Percentiles rank a stretch among this genome's conserved stretches.
These are phyloP conservation scores for Coccyzus lansbergi DNA, from an alignment of 2,797 vertebrate species.

Conservation along the genomic window DNA sequence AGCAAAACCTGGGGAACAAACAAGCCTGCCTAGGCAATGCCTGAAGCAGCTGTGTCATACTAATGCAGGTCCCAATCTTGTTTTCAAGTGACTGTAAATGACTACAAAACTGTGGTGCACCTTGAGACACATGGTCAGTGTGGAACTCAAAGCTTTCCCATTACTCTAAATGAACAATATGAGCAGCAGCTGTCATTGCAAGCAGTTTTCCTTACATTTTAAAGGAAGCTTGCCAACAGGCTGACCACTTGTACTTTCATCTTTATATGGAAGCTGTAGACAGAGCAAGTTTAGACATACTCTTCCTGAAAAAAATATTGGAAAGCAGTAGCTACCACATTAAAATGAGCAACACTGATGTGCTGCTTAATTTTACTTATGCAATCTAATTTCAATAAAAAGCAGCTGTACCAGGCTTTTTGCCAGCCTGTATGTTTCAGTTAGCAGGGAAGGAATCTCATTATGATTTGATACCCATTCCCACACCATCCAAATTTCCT, in stretches of 20 bases:
- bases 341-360: neutral
- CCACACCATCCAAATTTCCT: neutral
- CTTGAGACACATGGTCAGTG: neutral
- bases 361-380: neutral
- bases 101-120: neutral
- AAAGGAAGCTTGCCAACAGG: neutral
- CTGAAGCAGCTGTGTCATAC: neutral
- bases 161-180: neutral
- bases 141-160: neutral
- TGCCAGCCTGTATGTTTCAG: neutral
- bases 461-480: neutral
- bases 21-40: neutral
- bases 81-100: neutral
- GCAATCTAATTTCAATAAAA: neutral
- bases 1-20: neutral
- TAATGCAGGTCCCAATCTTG: neutral
- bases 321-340: neutral
- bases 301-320: neutral
- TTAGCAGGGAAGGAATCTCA: neutral
- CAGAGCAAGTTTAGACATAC: neutral
- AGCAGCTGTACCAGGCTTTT: neutral
- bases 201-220: neutral
- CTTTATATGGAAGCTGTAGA: neutral
- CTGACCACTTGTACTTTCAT: neutral
- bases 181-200: neutral